Evolutionary conservation across 1,140 invertebrate species (phyloP), one percentile per base, ranked within the genome.

Genomic region (Drosophila nikananu): DNA sequence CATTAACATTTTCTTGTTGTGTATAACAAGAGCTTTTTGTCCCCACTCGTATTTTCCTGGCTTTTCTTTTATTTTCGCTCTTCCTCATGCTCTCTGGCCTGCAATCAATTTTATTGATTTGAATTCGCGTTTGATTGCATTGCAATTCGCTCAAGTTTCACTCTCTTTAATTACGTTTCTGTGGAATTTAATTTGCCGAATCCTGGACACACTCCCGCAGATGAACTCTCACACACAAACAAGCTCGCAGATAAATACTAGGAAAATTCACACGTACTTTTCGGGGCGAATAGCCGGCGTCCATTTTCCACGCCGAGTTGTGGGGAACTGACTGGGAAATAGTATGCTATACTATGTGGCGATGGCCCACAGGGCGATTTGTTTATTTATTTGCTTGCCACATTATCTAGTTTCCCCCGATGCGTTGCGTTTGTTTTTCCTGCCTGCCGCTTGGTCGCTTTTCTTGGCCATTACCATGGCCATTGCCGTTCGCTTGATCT

Each of bases 51-150:
- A 44, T 67, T 81, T 66, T 23, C 3, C 37, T 51, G 30, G 12
- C 7, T 52, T 25, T 60, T 58, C 49, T 25, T 57, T 62, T 70
- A 32, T 59, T 72, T 54, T 35, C 42, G 2, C 27, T 35, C 21
- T 57, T 17, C 6, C 5, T 7, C 42, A 7, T 54, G 41, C 5
- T 21, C 39, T 42, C 46, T 61, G 59, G 17, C 48, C 41, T 19
- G 25, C 77, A 86, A 87, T 87, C 83, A 87, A 83, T 83, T 89
- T 83, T 77, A 87, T 83, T 87, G 83, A 87, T 87, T 86, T 63
- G 46, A 63, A 80, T 86, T 79, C 70, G 64, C 46, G 52, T 74
- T 80, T 63, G 51, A 80, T 80, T 80, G 65, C 61, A 62, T 64
- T 60, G 19, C 57, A 54, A 75, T 79, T 46, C 57, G 32, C 44